Base-by-base conservation (phyloP, 2,797 vertebrate genomes). In the Capromys pilorides region DNA sequence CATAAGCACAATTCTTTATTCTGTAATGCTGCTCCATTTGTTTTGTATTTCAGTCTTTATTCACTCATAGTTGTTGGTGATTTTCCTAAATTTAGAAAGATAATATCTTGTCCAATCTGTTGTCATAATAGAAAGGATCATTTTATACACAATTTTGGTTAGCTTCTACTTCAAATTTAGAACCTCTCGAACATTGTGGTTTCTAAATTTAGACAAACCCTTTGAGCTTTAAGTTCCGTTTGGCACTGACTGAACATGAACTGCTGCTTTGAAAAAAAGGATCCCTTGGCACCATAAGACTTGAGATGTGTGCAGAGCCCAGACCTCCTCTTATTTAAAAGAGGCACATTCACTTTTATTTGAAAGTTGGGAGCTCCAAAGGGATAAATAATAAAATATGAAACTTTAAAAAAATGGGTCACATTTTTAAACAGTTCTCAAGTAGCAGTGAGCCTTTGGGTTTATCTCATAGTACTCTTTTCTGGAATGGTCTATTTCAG, bases 181-280 rank as follows among this genome's bases (percentile, higher is more conserved):
- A 97, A 93, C 49, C 94, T 84, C 97, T 96, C 86, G 79, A 95
- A 81, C 92, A 92, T 39, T 94, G 97, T 75, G 96, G 96, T 96
- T 97, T 97, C 97, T 96, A 96, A 95, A 95, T 97, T 93, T 96
- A 97, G 97, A 84, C 82, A 90, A 84, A 93, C 88, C 88, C 95
- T 96, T 96, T 93, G 96, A 97, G 96, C 95, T 89, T 93, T 88
- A 86, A 93, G 96, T 96, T 97, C 96, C 83, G 64, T 92, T 96
- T 89, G 95, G 93, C n/a, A 2, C 90, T 84, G 90, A 77, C 90
- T 90, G 90, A 92, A 69, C 83, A 51, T 39, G 92, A 96, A 91
- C 91, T 64, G 75, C 83, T 88, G 83, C 92, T 97, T 93, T 93
- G 87, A 96, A 90, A 95, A 94, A 94, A 91, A 83, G 69, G 82